These are phyloP conservation scores for Sturnus vulgaris DNA, from an alignment of 2,113 vertebrate genomes.

Conservation along the genomic window DNA sequence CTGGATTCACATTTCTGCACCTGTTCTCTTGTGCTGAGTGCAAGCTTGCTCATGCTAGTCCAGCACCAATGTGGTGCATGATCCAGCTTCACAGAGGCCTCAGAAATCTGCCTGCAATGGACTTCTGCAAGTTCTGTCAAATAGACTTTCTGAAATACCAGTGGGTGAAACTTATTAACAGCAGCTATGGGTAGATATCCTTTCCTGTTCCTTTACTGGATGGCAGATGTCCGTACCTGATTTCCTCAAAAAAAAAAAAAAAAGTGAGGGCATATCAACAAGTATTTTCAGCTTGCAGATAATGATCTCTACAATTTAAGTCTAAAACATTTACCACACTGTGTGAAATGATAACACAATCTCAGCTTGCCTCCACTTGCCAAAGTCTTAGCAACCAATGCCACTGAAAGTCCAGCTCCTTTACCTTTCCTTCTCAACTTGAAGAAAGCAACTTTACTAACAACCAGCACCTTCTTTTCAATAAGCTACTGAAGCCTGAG, in stretches of 20 bases:
- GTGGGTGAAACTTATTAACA: background rate
- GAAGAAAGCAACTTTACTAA: background rate
- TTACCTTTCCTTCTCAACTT: background rate
- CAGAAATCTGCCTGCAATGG: background rate
- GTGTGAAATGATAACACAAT: background rate
- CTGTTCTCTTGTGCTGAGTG: background rate
- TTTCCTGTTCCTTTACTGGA: background rate
- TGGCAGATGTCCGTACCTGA: background rate
- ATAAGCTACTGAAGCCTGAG: background rate
- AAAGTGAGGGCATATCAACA: background rate
- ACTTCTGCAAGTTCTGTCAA: background rate
- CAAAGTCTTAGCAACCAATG: background rate
- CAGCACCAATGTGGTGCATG: background rate
- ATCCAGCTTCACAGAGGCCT: background rate
- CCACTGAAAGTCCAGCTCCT: background rate
- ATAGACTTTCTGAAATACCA: background rate
- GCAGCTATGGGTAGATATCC: background rate
- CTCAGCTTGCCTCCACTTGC: background rate
- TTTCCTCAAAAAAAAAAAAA: background rate
- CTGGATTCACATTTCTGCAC: background rate
- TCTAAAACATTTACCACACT: background rate
- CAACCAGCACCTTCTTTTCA: background rate
- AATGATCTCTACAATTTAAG: background rate
- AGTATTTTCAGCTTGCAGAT: background rate
- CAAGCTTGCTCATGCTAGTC: background rate